These are phyloP conservation scores for Ptilorrhoa leucosticta DNA, from an alignment of 2,113 vertebrate genomes.

Conservation along the genomic window DNA sequence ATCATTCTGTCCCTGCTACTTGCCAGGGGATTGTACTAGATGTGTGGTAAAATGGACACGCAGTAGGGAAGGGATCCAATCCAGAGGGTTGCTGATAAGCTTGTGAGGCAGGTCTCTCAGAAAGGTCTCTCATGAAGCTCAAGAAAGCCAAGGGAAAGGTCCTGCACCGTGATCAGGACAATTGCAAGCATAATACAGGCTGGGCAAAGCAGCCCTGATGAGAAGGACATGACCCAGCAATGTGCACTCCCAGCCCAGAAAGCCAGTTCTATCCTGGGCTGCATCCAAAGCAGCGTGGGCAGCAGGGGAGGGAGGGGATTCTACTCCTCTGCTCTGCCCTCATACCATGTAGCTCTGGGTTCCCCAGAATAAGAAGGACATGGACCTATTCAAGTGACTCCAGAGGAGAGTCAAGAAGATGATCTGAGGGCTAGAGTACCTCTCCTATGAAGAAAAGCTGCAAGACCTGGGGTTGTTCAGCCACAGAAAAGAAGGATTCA, in stretches of 20 bases:
- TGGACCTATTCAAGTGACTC: background rate
- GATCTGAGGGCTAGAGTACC: background rate
- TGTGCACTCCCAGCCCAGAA: background rate
- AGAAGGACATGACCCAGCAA: background rate
- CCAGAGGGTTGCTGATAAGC: background rate
- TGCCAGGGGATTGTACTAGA: background rate
- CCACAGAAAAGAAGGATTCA: background rate
- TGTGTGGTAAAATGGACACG: background rate
- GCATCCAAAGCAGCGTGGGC: background rate
- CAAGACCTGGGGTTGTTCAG: too few relatives aligned
- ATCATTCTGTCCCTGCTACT: background rate
- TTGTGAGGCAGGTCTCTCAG: background rate
- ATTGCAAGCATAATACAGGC: background rate
- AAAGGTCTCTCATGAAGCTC: background rate
- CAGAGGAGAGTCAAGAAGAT: background rate
- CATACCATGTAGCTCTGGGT: rapidly evolving
- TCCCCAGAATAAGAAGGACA: background rate
- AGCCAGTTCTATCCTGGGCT: background rate
- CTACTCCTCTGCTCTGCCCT: background rate
- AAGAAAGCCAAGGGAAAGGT: background rate
- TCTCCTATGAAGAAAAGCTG: background rate
- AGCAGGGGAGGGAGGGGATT: background rate
- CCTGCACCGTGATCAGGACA: background rate
- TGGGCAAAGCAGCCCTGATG: background rate
- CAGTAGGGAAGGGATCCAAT: background rate